Evolutionary conservation across 2,888 invertebrate species (phyloP).

Genomic region (Mythimna pallens): DNA sequence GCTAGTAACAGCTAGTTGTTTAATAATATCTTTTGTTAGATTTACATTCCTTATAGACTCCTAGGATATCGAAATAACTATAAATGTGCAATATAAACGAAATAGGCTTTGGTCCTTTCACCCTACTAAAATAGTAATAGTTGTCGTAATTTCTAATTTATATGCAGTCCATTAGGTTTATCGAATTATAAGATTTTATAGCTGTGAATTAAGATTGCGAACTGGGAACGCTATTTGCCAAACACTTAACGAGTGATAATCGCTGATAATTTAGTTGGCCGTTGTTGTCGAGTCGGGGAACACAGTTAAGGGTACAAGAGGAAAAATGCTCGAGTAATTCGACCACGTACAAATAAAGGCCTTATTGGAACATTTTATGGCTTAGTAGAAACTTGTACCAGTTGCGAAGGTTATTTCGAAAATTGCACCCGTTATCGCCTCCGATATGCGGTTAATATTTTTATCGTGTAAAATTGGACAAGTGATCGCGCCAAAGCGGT

Average conservation of each 20-base stretch:
- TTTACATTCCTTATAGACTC: conserved; percentile 34
- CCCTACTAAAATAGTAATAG: conserved; percentile 59
- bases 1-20: neutral
- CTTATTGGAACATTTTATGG: conserved; percentile 59
- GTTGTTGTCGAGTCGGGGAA: conserved; percentile 35
- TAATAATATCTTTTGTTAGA: conserved; percentile 21
- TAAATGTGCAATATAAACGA: conserved; percentile 45
- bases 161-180: conserved; percentile 63
- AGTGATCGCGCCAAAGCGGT: conserved; percentile 65
- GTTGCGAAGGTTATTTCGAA: conserved; percentile 50
- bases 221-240: conserved; percentile 48
- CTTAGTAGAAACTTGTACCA: conserved; percentile 44
- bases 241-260: conserved; percentile 64
- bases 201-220: conserved; percentile 49
- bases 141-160: conserved; percentile 64
- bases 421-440: conserved; percentile 60
- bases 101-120: conserved; percentile 54
- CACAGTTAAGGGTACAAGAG: conserved; percentile 35
- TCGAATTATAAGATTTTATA: conserved; percentile 63
- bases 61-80: conserved; percentile 45
- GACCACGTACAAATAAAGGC: conserved; percentile 57
- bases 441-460: conserved; percentile 61
- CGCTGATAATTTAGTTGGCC: conserved; percentile 56
- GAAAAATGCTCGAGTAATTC: conserved; percentile 50
- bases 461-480: conserved; percentile 65